Evolutionary conservation across 53 echinoderm and acorn worm genomes (phyloP), one percentile per base, ranked within the genome.

Genomic region (Henricia sp.): DNA sequence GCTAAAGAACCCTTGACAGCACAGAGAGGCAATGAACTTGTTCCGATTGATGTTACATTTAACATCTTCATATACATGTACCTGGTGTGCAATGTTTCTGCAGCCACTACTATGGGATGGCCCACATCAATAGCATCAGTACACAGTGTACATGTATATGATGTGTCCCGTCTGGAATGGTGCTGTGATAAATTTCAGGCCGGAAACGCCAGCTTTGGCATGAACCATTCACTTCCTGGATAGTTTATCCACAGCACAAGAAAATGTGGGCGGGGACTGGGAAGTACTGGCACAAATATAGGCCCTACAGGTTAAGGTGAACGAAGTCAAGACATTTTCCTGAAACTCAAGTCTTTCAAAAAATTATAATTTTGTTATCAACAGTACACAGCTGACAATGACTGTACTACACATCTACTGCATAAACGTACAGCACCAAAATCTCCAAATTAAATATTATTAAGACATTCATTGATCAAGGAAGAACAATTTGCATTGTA

Each of bases 181-280:
- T 6, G 39, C 13, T 39, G 30, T 39, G 46, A 6, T 39, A 57
- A 48, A 75, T 40, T 19, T 20, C 59, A 29, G 42, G 77, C 59
- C 57, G 77, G 77, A 77, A 77, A 29, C 26, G 40, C 39, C 26
- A 19, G 58, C 10, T 20, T 58, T 77, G 77, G 77, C 77, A 77
- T 42, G 39, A 77, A 77, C 77, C 77, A 77, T 77, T 77, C 77
- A 77, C 77, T 58, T 77, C 77, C 77, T 77, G 77, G 77, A 60
- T 30, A 77, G 77, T 27, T 68, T 67, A 9, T 42, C 77, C 58
- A 60, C 56, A 57, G 41, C 39, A 39, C 35, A 51, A 72, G 30
- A 42, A 4, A 67, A 14, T 20, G 13, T 58, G 41, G 29, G 11
- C 58, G 60, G 37, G 60, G 43, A 20, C 24, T 30, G 28, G 29